Evolutionary conservation across 1,140 invertebrate species (phyloP), one percentile per base, ranked within the genome.

Genomic region (Macrocentrus cingulum): DNA sequence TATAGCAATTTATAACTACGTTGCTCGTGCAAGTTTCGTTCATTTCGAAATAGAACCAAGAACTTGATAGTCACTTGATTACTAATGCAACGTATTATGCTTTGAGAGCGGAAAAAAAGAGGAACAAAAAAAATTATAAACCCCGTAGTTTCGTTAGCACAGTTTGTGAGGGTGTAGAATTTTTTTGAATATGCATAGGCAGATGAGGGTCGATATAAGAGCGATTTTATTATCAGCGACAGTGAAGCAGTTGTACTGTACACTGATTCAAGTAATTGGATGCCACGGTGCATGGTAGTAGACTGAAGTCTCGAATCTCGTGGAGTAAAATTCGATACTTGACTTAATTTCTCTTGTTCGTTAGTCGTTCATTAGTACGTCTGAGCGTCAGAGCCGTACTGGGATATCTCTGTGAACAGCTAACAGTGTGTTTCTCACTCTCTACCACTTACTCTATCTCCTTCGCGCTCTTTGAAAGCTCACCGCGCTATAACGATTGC

Each of bases 281-380:
- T 18, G n/a, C 9, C 20, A 1, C 25, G 20, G 9, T 15, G 3
- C 11, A 53, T 15, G 18, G 34, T 22, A n/a, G n/a, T n/a, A 6
- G n/a, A 39, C 9, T 39, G 18, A 45, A 55, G 45, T 36, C 23
- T 56, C 9, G 37, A 53, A 41, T 25, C n/a, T 23, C 5, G 20
- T 48, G 18, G 20, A 49, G 45, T 48, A 49, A 29, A 56, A 56
- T 56, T 41, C 54, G 45, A 56, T 56, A 46, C 45, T 39, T 37
- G n/a, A 37, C 18, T 48, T 49, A 19, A 56, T 46, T 32, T 34
- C 7, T 8, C 19, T 37, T 22, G 32, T 37, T 34, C 18, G 16
- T 37, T 51, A 37, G 16, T 51, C 18, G 6, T 20, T 51, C 34
- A 36, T 51, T 51, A 51, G 45, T 23, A 16, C 23, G 32, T n/a